These are phyloP conservation scores for Melanerpes aurifrons DNA, from an alignment of 2,113 vertebrate genomes.

Conservation along the genomic window DNA sequence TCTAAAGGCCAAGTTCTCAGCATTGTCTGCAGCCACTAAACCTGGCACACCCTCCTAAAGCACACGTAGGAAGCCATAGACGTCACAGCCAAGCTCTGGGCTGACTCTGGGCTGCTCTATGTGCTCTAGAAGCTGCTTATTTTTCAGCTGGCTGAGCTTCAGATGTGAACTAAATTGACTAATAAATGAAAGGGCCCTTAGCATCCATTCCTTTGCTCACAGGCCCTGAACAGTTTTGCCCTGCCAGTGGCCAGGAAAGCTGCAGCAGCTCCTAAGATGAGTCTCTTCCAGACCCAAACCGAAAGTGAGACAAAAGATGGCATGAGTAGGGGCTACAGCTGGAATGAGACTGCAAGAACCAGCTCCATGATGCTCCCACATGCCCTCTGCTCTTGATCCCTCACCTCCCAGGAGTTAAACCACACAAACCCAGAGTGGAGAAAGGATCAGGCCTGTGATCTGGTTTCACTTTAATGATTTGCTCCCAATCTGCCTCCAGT, in stretches of 20 bases:
- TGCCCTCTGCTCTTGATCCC: neutral
- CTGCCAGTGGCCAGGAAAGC: neutral
- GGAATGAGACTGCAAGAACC: neutral
- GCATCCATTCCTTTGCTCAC: neutral
- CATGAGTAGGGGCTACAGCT: neutral
- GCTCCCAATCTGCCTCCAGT: neutral
- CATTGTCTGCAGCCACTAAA: neutral
- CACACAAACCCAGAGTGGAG: neutral
- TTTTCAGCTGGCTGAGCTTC: conserved; percentile 41
- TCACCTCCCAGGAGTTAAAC: neutral
- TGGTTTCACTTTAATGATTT: conserved; percentile 12
- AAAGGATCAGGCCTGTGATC: neutral
- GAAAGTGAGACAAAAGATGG: neutral
- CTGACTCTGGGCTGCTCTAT: neutral
- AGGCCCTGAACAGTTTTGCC: neutral
- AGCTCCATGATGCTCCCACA: neutral
- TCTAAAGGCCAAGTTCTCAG: neutral
- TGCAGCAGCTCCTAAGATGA: neutral
- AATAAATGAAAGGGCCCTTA: conserved; percentile 38
- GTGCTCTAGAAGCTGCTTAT: neutral
- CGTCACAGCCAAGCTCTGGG: neutral
- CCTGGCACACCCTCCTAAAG: neutral
- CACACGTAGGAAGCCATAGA: neutral
- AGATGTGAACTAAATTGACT: conserved; percentile 14
- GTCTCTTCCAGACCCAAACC: neutral